A percentile compares a stretch with the other conserved stretches of the same genome.
Conservation (phyloP, 2,888 invertebrate species). For the Troides oblongomaculatus region DNA sequence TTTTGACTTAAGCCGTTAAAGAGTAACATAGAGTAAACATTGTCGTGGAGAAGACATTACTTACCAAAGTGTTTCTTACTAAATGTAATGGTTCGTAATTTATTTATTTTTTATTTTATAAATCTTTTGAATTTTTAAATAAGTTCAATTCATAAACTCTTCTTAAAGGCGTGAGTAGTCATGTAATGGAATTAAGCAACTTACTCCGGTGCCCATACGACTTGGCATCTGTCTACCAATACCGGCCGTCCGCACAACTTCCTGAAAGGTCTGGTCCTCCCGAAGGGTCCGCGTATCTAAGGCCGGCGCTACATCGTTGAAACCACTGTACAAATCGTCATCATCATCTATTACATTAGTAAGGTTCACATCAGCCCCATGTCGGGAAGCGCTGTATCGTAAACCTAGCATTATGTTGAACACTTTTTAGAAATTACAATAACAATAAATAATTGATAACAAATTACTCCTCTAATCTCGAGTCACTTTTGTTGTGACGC, state of each 20-base stretch:
- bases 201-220: constrained; percentile 69
- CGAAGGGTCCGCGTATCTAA: constrained; percentile 84
- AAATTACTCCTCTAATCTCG: constrained; percentile 8
- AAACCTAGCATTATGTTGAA: constrained; percentile 57
- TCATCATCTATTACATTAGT: constrained; percentile 74
- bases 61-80: no score
- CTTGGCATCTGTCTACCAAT: constrained; percentile 84
- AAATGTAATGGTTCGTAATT: no score
- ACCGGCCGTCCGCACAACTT: constrained; percentile 87
- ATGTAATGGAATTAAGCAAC: constrained; percentile 30
- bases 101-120: no score
- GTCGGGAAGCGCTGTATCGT: constrained; percentile 64
- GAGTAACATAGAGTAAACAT: no score
- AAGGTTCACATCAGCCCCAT: constrained; percentile 63
- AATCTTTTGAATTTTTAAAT: no score
- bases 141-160: no score
- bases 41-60: no score
- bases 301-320: constrained; percentile 84
- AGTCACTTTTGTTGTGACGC: constrained; percentile 68
- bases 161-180: no score
- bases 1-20: no score
- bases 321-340: constrained; percentile 84
- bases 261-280: constrained; percentile 87
- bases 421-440: not conserved
- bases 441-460: constrained; percentile 4